Base-by-base conservation (phyloP, 2,113 vertebrate genomes). In the Malurus melanocephalus region DNA sequence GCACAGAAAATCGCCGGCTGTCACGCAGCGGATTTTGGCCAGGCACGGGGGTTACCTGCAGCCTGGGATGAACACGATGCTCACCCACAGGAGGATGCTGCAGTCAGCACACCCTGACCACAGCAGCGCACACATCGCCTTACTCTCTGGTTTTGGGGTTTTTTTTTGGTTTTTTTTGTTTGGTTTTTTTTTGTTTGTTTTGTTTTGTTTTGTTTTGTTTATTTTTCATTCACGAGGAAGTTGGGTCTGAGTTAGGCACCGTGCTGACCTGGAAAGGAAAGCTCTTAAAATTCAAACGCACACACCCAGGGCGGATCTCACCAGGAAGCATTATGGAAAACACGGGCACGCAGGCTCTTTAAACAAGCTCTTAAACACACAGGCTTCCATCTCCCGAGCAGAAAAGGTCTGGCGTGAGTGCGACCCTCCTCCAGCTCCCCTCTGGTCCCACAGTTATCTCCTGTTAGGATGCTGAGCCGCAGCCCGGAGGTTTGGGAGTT, bases 401-500 rank as follows among this genome's bases (percentile, higher is more conserved):
- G 3, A 56, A 43, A 7, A 15, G 49, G 24, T 35, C 66, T 17
- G 48, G 32, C 10, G 10, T n/a, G 40, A 9, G 45, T 20, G 51
- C 18, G 8, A 57, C 32, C 52, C 72, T 82, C 46, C 77, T 35
- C 40, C 90, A 33, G 88, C 86, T 33, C 43, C 59, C 53, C 27
- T 6, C 13, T 1, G 3, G 45, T 45, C 62, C 92, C 8, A 51
- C 81, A 67, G 9, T 43, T 43, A 33, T 60, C 86, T 48, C 55
- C 10, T 7, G 80, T 64, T 33, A 45, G 91, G 86, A 90, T 19
- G 46, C 60, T 3, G 61, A 81, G 95, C 89, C 4, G 1, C 94
- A 93, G 92, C 92, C 88, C 69, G 35, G 94, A 84, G 71, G 27
- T 49, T 53, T 81, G 96, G 96, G 93, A 91, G 89, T 77, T 87